Evolutionary conservation across 1,140 invertebrate genomes (phyloP), one percentile per base, ranked within the genome.

Genomic region (Pteromalus puparum): DNA sequence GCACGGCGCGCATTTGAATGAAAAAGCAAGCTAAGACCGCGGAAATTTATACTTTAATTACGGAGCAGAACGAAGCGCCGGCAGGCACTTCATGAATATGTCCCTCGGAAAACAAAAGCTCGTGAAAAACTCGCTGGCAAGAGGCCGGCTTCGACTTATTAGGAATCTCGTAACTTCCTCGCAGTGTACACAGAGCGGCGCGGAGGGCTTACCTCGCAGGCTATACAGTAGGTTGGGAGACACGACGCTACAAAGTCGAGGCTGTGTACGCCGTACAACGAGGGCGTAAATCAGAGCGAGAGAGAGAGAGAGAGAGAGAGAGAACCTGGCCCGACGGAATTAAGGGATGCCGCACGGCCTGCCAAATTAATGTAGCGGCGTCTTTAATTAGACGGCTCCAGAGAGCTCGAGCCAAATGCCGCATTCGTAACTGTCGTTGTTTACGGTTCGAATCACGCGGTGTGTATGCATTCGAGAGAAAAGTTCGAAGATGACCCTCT

Each of bases 351-450:
- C 86, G 87, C 86, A 0, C 28, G 9, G 46, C 24, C 53, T 84
- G 53, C 76, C 73, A 53, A 86, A 86, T 83, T 82, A 86, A 89
- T 89, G 89, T 88, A 87, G 84, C 88, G 83, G 74, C 87, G 85
- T 84, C 88, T 88, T 88, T 90, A 90, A 90, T 90, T 90, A 90
- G 88, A 90, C 88, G 85, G 86, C 84, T 84, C 84, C n/a, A 10
- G 21, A 42, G 30, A 24, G 26, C 15, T 0, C 21, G 53, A 28
- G 76, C 76, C 76, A 80, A 80, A 70, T 80, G 10, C 34, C 78
- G 7, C 21, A 67, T 34, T 65, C n/a, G 26, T 10, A 18, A 53
- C 48, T 15, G 5, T 53, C 10, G 48, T 53, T 53, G 5, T 53
- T 53, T 53, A 46, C 13, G 3, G 15, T 30, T n/a, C n/a, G 2